A percentile compares a stretch with the other conserved stretches of the same genome.
phyloP scores from a whole-genome alignment of 2,113 vertebrate genomes.

The Cyrtonyx montezumae region DNA sequence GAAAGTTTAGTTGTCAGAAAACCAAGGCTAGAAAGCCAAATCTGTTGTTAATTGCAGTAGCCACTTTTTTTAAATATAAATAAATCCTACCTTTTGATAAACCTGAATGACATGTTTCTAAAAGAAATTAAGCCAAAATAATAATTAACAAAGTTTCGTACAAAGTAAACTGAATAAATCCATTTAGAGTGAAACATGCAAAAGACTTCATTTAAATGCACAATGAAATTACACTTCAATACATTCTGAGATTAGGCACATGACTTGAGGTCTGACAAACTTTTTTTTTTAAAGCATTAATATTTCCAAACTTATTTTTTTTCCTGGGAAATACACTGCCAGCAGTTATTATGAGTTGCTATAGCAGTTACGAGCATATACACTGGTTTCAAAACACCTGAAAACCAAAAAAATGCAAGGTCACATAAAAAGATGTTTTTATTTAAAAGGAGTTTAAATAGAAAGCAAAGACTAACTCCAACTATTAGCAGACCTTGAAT shows the following conservation, averaged over 20 bases:
- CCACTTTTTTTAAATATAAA: constrained; percentile 80
- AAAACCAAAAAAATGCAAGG: background rate
- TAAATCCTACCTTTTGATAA: constrained; percentile 99
- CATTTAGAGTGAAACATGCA: constrained; percentile 69
- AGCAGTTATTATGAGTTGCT: constrained; percentile 6
- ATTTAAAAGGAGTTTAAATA: background rate
- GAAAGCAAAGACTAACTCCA: background rate
- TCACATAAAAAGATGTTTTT: background rate
- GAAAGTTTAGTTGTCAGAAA: constrained; percentile 86
- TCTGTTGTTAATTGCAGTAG: constrained; percentile 84
- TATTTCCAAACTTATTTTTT: background rate
- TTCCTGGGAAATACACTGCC: background rate
- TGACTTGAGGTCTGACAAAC: background rate
- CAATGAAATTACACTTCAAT: constrained; percentile 49
- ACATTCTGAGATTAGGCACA: constrained; percentile 45
- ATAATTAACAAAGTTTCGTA: constrained; percentile 76
- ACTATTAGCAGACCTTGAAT: background rate
- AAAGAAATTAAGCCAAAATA: constrained; percentile 90
- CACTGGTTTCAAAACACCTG: constrained; percentile 14
- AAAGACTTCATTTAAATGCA: constrained; percentile 41
- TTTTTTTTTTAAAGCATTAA: background rate
- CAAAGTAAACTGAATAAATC: constrained; percentile 70
- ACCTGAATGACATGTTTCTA: constrained; percentile 99
- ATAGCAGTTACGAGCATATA: background rate
- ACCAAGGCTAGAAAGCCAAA: constrained; percentile 83